Percentiles rank a stretch among this genome's conserved stretches.
These are phyloP conservation scores for Mycteria americana DNA, from an alignment of 2,797 vertebrate species.

Conservation along the genomic window DNA sequence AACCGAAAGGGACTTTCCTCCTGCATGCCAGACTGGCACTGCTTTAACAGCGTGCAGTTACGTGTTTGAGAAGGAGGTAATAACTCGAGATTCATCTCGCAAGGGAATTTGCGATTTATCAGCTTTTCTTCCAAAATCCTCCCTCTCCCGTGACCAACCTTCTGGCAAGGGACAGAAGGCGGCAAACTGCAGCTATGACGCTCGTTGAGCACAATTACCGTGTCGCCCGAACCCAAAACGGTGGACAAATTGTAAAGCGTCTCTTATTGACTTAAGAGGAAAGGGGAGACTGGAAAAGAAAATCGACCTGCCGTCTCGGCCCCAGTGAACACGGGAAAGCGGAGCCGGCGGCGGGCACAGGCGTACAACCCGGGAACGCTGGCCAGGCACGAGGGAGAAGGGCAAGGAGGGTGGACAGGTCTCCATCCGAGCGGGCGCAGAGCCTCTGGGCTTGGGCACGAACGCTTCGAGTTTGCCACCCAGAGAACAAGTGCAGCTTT, in stretches of 20 bases:
- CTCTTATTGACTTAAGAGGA: background rate
- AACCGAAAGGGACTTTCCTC: background rate
- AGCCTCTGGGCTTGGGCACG: background rate
- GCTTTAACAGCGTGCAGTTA: background rate
- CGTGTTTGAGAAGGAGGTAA: background rate
- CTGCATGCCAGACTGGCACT: background rate
- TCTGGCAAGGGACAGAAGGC: background rate
- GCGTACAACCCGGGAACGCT: background rate
- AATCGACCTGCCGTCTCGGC: background rate
- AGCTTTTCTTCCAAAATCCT: background rate
- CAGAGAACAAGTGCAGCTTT: background rate
- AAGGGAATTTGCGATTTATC: background rate
- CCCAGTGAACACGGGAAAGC: background rate
- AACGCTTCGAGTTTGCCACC: accelerated
- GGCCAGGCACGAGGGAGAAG: background rate
- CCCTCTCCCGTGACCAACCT: background rate
- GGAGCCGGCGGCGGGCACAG: background rate
- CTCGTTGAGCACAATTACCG: background rate
- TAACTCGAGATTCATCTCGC: background rate
- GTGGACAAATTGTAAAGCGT: background rate
- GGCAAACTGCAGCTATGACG: background rate
- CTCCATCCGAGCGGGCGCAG: background rate
- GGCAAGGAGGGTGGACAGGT: background rate
- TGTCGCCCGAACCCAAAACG: background rate
- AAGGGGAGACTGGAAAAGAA: background rate